Conservation (phyloP, 2,797 vertebrate species). For the Glyptemys insculpta region DNA sequence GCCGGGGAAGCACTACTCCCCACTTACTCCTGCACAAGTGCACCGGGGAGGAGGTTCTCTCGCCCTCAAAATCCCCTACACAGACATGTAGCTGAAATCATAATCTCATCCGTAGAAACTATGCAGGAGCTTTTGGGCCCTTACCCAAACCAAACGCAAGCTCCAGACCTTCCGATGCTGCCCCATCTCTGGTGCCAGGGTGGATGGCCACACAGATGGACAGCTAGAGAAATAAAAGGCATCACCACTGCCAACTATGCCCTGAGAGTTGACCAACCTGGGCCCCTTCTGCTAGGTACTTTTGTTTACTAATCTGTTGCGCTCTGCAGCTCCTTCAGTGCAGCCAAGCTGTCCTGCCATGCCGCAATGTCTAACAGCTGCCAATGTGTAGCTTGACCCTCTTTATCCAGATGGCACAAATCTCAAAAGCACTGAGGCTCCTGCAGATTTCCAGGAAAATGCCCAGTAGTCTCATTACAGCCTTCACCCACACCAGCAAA, state of each 20-base stretch:
- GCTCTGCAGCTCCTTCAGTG: constrained; percentile 46
- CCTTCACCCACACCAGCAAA: constrained; percentile 8
- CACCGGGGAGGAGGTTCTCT: background rate
- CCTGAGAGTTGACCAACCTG: constrained; percentile 50
- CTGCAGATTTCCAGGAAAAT: constrained; percentile 60
- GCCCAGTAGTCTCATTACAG: constrained; percentile 66
- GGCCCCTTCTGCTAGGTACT: constrained; percentile 61
- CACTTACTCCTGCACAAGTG: background rate
- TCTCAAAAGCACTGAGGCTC: constrained; percentile 33
- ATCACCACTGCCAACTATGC: background rate
- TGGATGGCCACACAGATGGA: constrained; percentile 54
- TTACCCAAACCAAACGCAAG: background rate
- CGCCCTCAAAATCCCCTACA: background rate
- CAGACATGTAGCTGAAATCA: background rate
- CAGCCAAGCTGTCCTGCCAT: constrained; percentile 53
- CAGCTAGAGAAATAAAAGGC: background rate
- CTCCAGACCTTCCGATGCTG: background rate
- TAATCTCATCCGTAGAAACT: background rate
- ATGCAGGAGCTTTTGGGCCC: background rate
- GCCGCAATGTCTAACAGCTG: constrained; percentile 53
- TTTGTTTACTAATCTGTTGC: constrained; percentile 58
- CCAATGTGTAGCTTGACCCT: constrained; percentile 75
- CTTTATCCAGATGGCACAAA: constrained; percentile 81
- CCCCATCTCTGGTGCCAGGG: background rate
- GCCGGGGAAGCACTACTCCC: background rate